Percentiles rank a stretch among this genome's conserved stretches.
Conservation (phyloP, 2,797 vertebrate genomes). For the Aulostomus chinensis region DNA sequence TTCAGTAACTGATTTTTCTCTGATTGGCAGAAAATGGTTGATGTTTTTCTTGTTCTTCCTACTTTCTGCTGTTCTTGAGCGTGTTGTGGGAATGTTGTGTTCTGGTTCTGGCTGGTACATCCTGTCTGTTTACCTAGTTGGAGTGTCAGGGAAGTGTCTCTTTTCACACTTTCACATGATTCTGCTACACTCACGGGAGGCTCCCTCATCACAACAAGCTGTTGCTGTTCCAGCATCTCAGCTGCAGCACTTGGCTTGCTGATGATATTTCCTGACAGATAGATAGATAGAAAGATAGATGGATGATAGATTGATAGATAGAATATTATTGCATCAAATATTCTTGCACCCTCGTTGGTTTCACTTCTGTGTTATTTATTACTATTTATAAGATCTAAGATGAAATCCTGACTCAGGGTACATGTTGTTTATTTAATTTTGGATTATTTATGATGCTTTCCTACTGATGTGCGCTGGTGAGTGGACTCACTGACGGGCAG, state of each 20-base stretch:
- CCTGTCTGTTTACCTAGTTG: background rate
- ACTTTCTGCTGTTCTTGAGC: background rate
- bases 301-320: too few relatives aligned
- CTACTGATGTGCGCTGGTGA: too few relatives aligned
- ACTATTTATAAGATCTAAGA: too few relatives aligned
- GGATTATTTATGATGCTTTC: too few relatives aligned
- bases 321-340: too few relatives aligned
- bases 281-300: too few relatives aligned
- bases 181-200: background rate
- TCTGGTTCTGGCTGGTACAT: conserved; percentile 4
- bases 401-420: too few relatives aligned
- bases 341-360: too few relatives aligned
- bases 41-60: background rate
- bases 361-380: too few relatives aligned
- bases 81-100: background rate
- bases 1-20: background rate
- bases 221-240: background rate
- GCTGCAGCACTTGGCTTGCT: background rate
- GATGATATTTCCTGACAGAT: too few relatives aligned
- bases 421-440: too few relatives aligned
- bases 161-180: conserved; percentile 2
- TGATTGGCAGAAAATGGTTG: background rate
- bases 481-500: too few relatives aligned
- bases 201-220: background rate
- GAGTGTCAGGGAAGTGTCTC: background rate